phyloP scores from a whole-genome alignment of 2,888 invertebrate species.

The Cantharis rufa region DNA sequence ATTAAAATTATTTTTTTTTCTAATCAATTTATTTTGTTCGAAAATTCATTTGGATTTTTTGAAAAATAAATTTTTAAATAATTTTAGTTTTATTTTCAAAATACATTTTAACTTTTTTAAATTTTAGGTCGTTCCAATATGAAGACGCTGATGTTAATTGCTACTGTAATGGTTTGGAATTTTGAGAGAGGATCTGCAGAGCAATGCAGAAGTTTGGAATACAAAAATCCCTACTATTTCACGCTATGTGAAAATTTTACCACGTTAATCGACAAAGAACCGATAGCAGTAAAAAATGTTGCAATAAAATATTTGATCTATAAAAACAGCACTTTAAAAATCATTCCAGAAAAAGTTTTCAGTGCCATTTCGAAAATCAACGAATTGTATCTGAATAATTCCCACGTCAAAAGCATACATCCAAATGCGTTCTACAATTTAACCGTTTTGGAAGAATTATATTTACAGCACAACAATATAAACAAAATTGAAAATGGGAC shows the following conservation, averaged over 20 bases:
- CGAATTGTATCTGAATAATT: conserved; percentile 1
- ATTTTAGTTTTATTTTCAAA: too few relatives aligned
- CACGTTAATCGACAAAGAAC: not conserved
- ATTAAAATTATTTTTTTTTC: too few relatives aligned
- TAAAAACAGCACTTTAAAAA: not conserved
- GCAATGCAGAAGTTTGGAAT: not conserved
- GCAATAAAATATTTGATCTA: not conserved
- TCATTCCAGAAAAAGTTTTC: not conserved
- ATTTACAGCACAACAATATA: conserved; percentile 1
- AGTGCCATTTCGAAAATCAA: not conserved
- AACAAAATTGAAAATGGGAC: not conserved
- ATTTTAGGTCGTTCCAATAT: not conserved
- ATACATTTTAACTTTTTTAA: not conserved
- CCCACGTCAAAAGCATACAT: not conserved
- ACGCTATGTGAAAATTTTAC: not conserved
- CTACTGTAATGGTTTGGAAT: not conserved
- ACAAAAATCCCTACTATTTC: not conserved
- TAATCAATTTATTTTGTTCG: too few relatives aligned
- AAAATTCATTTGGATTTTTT: too few relatives aligned
- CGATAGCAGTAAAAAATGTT: not conserved
- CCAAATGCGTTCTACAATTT: not conserved
- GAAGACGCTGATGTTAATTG: not conserved
- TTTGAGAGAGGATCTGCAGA: not conserved
- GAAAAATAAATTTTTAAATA: too few relatives aligned
- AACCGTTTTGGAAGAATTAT: not conserved